A percentile compares a stretch with the other conserved stretches of the same genome.
phyloP scores from a whole-genome alignment of 1,140 invertebrate species.

The Drosophila nannoptera region DNA sequence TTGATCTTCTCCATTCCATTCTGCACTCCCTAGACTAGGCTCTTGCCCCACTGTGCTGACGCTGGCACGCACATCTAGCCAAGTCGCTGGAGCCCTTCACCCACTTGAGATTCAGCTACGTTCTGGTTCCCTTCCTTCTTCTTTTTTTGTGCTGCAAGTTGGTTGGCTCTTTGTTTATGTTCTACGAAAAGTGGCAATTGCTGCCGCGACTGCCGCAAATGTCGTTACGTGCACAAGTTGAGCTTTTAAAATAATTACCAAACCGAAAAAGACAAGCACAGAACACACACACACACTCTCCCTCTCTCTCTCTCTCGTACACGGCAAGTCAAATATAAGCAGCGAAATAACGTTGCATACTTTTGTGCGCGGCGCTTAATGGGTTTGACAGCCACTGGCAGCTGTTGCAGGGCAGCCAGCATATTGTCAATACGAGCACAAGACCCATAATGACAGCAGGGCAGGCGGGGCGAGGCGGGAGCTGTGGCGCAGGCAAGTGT shows the following conservation, averaged over 20 bases:
- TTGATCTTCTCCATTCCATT: no score
- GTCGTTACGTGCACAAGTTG: conserved; percentile 76
- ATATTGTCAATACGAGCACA: conserved; percentile 38
- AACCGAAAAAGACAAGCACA: conserved; percentile 32
- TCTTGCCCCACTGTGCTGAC: conserved; percentile 10
- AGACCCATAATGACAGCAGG: conserved; percentile 63
- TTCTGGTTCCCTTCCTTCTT: not conserved
- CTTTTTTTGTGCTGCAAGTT: conserved; percentile 6
- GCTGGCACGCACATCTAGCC: conserved; percentile 18
- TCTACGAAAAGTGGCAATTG: conserved; percentile 69
- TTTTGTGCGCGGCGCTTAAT: conserved; percentile 57
- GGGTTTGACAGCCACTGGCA: conserved; percentile 68
- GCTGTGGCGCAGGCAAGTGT: conserved; percentile 54
- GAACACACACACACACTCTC: conserved; percentile 9
- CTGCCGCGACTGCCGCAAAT: conserved; percentile 64
- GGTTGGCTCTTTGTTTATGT: conserved; percentile 59
- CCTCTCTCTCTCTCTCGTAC: not conserved
- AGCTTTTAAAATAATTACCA: conserved; percentile 77
- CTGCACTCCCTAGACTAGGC: no score
- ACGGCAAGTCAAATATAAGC: conserved; percentile 21
- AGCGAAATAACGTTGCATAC: conserved; percentile 53
- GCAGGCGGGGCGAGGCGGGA: not conserved
- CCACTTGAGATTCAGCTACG: not conserved
- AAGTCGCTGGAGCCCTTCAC: conserved; percentile 3
- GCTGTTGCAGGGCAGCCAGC: conserved; percentile 58